A percentile compares a stretch with the other conserved stretches of the same genome.
phyloP scores from a whole-genome alignment of 2,113 vertebrate genomes.

The Pituophis catenifer region DNA sequence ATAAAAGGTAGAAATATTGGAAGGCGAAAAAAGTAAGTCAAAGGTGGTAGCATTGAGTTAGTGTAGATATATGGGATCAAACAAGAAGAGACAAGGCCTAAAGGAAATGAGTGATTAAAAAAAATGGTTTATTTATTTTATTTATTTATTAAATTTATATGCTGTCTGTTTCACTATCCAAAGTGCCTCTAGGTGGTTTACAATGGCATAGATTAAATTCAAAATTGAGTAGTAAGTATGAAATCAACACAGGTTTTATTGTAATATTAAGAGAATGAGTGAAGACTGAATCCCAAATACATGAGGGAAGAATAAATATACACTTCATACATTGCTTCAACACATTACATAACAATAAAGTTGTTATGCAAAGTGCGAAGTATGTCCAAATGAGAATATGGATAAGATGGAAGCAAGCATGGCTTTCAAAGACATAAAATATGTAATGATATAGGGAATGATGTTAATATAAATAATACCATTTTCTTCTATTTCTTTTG shows the following conservation, averaged over 20 bases:
- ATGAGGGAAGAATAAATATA: not conserved
- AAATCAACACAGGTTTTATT: not conserved
- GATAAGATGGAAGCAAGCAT: not conserved
- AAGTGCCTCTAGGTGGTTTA: too few species aligned
- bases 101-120: not conserved
- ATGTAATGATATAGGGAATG: not conserved
- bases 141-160: too few species aligned
- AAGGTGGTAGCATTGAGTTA: not conserved
- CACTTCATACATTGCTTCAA: not conserved
- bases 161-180: too few species aligned
- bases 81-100: not conserved
- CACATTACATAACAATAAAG: not conserved
- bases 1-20: not conserved
- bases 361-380: not conserved
- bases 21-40: not conserved
- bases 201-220: not conserved
- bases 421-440: not conserved
- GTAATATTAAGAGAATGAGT: not conserved
- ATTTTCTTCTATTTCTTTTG: not conserved
- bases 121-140: too few species aligned
- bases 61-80: not conserved
- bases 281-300: not conserved
- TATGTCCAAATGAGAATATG: not conserved
- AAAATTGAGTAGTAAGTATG: not conserved
- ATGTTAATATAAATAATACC: not conserved